Base-by-base conservation (phyloP, 2,888 invertebrate species). In the Tanytarsus gracilentus region DNA sequence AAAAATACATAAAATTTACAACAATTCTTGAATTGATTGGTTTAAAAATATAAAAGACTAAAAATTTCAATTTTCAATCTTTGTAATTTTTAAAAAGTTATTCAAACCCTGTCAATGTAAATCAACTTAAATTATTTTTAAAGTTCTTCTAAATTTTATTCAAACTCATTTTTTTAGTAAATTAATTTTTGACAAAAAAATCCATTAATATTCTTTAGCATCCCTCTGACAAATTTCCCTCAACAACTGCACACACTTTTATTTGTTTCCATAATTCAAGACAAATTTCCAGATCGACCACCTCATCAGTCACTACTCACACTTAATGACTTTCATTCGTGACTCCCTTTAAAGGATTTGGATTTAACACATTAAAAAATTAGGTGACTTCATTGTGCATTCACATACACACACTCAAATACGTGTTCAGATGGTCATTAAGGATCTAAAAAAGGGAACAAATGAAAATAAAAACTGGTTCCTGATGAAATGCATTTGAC, bases 251-350 rank as follows among this genome's bases (percentile, higher is more conserved):
- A 29, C 5, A 29, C 5, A 7, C 9, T 29, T 7, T 29, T 29
- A 7, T 7, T 29, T 29, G 5, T 29, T 29, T 29, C 9, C 29
- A 29, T 29, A 29, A 29, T 29, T 7, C 5, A 29, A 29, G 9
- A 29, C 6, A 7, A 5, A 11, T 33, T 5, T 33, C n/a, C n/a
- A 2, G 11, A 11, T 33, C 33, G 11, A 9, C n/a, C n/a, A n/a
- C 33, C 33, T 33, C 9, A n/a, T 33, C 33, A 33, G 6, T n/a
- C n/a, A 33, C n/a, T 33, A 11, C 11, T 16, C 44, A 44, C 11
- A 30, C 58, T 58, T 48, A 58, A 58, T 58, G 29, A 30, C 11
- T 48, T 58, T 58, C n/a, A 48, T 29, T 58, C 58, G 58, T 58
- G 58, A 48, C 58, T 29, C 29, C 30, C 27, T 58, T 29, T 9